Evolutionary conservation across 1,140 invertebrate species (phyloP).

Genomic region (Dendroctonus valens): DNA sequence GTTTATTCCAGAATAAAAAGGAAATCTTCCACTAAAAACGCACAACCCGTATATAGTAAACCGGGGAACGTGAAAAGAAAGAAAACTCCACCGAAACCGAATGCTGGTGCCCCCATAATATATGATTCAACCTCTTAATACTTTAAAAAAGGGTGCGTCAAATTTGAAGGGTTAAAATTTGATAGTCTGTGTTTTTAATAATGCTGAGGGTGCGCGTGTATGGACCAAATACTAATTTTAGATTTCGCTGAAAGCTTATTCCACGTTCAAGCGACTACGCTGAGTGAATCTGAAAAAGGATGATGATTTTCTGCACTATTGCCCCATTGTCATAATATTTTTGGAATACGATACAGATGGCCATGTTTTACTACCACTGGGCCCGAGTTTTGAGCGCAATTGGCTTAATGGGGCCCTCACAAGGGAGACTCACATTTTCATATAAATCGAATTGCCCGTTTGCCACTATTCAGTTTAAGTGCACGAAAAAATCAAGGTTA

Average conservation of each 20-base stretch:
- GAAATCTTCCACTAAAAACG: background rate
- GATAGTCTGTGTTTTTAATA: conserved; percentile 25
- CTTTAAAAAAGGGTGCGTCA: conserved; percentile 17
- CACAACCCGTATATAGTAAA: background rate
- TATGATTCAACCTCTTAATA: conserved; percentile 30
- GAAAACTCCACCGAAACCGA: no score
- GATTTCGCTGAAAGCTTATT: conserved; percentile 4
- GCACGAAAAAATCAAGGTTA: no score
- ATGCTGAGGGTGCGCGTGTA: conserved; percentile 13
- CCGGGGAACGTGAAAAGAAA: background rate
- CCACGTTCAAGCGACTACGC: background rate
- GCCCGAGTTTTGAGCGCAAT: no score
- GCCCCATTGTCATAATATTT: conserved; percentile 27
- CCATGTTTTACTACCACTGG: no score
- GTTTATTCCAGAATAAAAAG: background rate
- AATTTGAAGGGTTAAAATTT: conserved; percentile 25
- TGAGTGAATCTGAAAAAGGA: background rate
- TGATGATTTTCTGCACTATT: conserved; percentile 24
- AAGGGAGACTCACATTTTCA: no score
- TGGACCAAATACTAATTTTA: conserved; percentile 23
- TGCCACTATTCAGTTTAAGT: no score
- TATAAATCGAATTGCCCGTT: no score
- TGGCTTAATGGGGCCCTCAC: no score
- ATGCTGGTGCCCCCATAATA: conserved; percentile 23
- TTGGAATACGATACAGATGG: conserved; percentile 26